phyloP scores from a whole-genome alignment of 2,113 vertebrate genomes.

The Strix uralensis region DNA sequence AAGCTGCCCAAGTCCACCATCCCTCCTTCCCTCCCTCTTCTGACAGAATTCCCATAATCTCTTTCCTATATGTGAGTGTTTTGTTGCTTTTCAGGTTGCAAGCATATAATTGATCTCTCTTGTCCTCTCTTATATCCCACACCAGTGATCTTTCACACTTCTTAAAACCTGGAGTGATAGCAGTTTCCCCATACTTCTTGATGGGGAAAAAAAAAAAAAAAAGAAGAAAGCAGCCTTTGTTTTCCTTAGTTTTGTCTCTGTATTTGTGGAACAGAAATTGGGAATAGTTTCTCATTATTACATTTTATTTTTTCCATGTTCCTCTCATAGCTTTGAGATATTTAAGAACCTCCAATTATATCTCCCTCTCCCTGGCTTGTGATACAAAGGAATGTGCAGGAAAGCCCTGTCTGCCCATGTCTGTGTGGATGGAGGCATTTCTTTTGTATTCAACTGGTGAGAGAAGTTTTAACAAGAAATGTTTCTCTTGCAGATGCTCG shows the following conservation, averaged over 20 bases:
- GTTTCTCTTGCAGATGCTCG: slow-evolving; percentile 61
- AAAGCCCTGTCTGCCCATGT: background rate
- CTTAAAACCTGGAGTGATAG: background rate
- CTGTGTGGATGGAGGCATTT: background rate
- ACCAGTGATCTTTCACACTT: background rate
- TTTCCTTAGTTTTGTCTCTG: background rate
- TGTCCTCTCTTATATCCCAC: background rate
- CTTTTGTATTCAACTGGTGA: background rate
- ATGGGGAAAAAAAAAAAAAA: background rate
- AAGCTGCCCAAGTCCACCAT: background rate
- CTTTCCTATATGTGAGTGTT: background rate
- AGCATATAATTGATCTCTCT: background rate
- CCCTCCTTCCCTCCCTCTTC: background rate
- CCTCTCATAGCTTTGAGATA: background rate
- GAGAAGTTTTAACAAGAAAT: background rate
- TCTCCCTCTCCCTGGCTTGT: background rate
- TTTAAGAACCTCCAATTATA: background rate
- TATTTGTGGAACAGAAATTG: background rate
- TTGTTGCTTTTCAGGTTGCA: background rate
- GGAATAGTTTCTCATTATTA: background rate
- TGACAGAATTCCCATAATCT: background rate
- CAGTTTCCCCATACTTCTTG: background rate
- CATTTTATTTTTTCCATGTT: background rate
- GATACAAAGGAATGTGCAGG: background rate
- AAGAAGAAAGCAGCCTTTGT: background rate